phyloP scores from a whole-genome alignment of 2,888 invertebrate genomes.

The Drosophila anomalata region DNA sequence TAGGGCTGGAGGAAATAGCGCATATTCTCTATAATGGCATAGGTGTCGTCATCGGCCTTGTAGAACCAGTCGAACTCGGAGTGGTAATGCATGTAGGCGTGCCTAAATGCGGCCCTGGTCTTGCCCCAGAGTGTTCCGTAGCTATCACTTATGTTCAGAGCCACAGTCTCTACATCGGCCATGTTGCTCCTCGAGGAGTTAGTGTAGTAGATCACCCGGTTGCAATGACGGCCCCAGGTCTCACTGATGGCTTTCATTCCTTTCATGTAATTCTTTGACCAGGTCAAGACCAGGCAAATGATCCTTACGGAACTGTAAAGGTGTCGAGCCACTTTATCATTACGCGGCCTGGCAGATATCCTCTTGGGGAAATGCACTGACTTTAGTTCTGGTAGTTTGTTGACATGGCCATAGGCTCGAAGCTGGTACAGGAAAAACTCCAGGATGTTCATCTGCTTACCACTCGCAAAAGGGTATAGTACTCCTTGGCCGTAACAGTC shows the following conservation, averaged over 20 bases:
- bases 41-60: constrained; percentile 99
- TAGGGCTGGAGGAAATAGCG: constrained; percentile 92
- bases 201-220: constrained; percentile 93
- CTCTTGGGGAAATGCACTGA: not conserved
- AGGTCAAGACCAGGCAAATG: constrained; percentile 75
- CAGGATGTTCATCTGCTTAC: constrained; percentile 96
- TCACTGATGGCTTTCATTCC: constrained; percentile 95
- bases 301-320: constrained; percentile 48
- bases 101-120: constrained; percentile 95
- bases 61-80: constrained; percentile 97
- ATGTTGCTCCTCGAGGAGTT: constrained; percentile 81
- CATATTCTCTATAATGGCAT: constrained; percentile 97
- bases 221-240: constrained; percentile 97
- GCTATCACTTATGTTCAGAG: constrained; percentile 93
- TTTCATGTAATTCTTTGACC: constrained; percentile 92
- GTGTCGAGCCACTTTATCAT: constrained; percentile 22
- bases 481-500: constrained; percentile 92
- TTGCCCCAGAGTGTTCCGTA: constrained; percentile 96
- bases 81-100: constrained; percentile 92
- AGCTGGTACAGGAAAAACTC: constrained; percentile 98
- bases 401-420: constrained; percentile 88
- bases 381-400: constrained; percentile 60
- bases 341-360: not conserved
- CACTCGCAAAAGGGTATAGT: constrained; percentile 95
- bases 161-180: constrained; percentile 89